Base-by-base conservation (phyloP, 2,888 invertebrate species). In the Anagyrus pseudococci region DNA sequence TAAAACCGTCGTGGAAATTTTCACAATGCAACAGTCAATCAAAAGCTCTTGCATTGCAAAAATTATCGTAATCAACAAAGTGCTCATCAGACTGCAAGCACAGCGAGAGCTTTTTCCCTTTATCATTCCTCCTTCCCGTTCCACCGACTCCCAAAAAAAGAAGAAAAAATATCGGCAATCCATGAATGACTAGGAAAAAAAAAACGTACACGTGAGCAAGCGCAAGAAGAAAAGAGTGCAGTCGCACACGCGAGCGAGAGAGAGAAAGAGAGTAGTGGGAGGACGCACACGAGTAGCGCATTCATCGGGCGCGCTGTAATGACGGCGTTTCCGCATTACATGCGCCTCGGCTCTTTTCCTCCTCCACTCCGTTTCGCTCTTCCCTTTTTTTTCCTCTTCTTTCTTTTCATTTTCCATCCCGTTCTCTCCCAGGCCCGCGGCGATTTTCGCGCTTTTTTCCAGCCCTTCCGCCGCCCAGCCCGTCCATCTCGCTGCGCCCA, bases 391-490 rank as follows among this genome's bases (percentile, higher is more conserved):
- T 8, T 4, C 8, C 2, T 8, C 2, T 4, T 2, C 3, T 37
- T 37, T 8, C 8, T 37, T 37, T 10, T 29, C 29, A 29, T 29
- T 37, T 37, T 37, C 8, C 33, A 37, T 37, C 33, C 8, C 8
- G 29, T 29, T 4, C 29, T 29, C 10, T 29, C 29, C 6, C 6
- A 29, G 19, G 40, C 61, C 56, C 61, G 47, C 46, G 57, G 46
- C 57, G 19, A n/a, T 55, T 48, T 62, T 46, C 62, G 53, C 60
- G 53, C 54, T 52, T 41, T 48, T 53, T 41, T 48, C 29, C 10
- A 7, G 10, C 10, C 29, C 29, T 29, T 10, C 29, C 10, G 10
- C 10, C 29, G 4, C 29, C n/a, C n/a, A n/a, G n/a, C 23, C 46
- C 33, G 10, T 49, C 48, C 53, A 41, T 50, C 63, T 17, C n/a